A percentile compares a stretch with the other conserved stretches of the same genome.
phyloP scores from a whole-genome alignment of 2,113 vertebrate species.

The Trogon surrucura region DNA sequence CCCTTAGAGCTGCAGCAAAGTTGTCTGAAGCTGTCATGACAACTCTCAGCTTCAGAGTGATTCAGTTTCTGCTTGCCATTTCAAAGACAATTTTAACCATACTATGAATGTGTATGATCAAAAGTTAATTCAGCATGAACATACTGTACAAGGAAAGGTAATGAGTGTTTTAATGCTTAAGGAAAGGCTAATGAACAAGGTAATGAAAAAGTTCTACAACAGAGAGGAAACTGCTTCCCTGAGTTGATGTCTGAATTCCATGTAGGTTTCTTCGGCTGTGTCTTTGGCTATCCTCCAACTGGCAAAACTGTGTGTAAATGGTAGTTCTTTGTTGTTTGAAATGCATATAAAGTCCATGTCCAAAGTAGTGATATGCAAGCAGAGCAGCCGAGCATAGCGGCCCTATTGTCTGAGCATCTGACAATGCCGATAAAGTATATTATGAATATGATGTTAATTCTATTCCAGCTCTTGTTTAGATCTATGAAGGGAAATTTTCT shows the following conservation, averaged over 20 bases:
- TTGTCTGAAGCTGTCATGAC: not conserved
- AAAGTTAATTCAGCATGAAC: not conserved
- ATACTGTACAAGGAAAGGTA: not conserved
- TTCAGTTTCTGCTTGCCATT: slow-evolving; percentile 17
- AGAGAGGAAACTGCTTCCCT: not conserved
- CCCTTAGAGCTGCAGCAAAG: not conserved
- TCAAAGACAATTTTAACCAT: not conserved
- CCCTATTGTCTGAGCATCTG: not conserved
- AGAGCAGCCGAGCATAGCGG: not conserved
- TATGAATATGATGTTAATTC: not conserved
- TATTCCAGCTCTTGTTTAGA: not conserved
- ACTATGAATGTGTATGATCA: not conserved
- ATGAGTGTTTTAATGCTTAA: slow-evolving; percentile 2
- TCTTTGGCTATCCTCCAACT: not conserved
- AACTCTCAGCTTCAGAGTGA: not conserved
- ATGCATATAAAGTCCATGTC: not conserved
- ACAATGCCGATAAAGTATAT: not conserved
- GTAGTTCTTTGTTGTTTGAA: not conserved
- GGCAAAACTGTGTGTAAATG: not conserved
- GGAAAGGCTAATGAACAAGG: slow-evolving; percentile 45
- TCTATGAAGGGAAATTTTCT: not conserved
- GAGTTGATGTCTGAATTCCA: not conserved
- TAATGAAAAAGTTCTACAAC: slow-evolving; percentile 16
- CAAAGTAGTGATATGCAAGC: not conserved
- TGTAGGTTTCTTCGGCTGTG: not conserved